Conservation (phyloP, 2,888 invertebrate species). For the Noctua comes region DNA sequence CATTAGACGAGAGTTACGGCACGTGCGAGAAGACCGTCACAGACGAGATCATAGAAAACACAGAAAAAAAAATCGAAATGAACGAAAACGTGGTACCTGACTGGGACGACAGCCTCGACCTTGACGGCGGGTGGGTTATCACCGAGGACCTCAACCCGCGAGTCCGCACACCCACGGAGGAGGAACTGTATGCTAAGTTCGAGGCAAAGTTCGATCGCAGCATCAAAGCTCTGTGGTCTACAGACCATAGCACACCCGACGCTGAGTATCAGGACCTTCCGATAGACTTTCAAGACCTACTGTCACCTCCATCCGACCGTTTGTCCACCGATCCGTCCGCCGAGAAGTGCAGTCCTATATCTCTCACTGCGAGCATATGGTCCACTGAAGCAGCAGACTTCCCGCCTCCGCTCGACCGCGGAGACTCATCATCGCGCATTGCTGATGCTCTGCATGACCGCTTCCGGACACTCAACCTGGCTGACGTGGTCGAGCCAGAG, state of each 20-base stretch:
- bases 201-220: conserved; percentile 93
- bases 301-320: conserved; percentile 90
- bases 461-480: conserved; percentile 69
- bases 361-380: conserved; percentile 82
- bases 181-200: conserved; percentile 90
- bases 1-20: conserved; percentile 88
- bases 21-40: conserved; percentile 88
- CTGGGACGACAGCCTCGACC: conserved; percentile 82
- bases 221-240: conserved; percentile 92
- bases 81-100: conserved; percentile 80
- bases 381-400: conserved; percentile 72
- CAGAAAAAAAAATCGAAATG: conserved; percentile 74
- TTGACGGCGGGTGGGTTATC: conserved; percentile 81
- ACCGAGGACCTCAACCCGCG: conserved; percentile 79
- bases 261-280: conserved; percentile 91
- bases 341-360: conserved; percentile 80
- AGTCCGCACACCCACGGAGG: conserved; percentile 83
- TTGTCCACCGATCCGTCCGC: conserved; percentile 83
- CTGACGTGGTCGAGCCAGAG: conserved; percentile 74
- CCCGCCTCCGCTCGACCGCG: conserved; percentile 72
- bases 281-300: conserved; percentile 90
- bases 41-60: conserved; percentile 79
- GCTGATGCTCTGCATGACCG: conserved; percentile 73
- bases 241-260: conserved; percentile 87
- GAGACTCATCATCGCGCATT: conserved; percentile 66